These are phyloP conservation scores for Calosoma granatense DNA, from an alignment of 1,140 invertebrate species.

Conservation along the genomic window DNA sequence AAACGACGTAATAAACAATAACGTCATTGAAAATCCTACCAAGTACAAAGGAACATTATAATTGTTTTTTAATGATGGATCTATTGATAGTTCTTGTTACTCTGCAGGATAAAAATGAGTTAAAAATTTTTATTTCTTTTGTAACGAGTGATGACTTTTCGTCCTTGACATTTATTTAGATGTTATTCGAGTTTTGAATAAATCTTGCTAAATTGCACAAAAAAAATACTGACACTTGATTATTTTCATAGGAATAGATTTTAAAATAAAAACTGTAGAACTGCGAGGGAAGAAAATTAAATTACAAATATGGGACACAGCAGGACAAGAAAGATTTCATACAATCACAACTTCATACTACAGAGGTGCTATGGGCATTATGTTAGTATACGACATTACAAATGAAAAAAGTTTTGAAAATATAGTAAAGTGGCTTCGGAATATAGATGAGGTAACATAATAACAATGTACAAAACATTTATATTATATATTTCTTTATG, in stretches of 20 bases:
- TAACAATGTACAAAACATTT: neutral
- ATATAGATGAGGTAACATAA: conserved; percentile 81
- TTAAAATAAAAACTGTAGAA: conserved; percentile 98
- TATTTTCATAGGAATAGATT: conserved; percentile 83
- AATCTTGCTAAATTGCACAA: too few relatives aligned
- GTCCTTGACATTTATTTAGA: too few relatives aligned
- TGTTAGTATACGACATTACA: conserved; percentile 97
- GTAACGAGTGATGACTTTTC: too few relatives aligned
- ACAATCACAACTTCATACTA: conserved; percentile 98
- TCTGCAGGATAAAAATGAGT: too few relatives aligned
- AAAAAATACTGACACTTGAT: too few relatives aligned
- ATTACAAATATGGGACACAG: conserved; percentile 97
- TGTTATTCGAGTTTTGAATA: too few relatives aligned
- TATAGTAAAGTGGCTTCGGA: conserved; percentile 95
- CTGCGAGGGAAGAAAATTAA: conserved; percentile 96
- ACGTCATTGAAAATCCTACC: too few relatives aligned
- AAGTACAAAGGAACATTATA: too few relatives aligned
- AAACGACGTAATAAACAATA: too few relatives aligned
- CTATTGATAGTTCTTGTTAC: too few relatives aligned
- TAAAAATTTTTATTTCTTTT: too few relatives aligned
- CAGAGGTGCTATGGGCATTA: conserved; percentile 96
- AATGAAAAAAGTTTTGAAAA: conserved; percentile 98
- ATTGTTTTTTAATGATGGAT: too few relatives aligned
- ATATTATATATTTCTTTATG: conserved; percentile 1
- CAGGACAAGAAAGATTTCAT: conserved; percentile 91